A percentile compares a stretch with the other conserved stretches of the same genome.
Conservation (phyloP, 1,140 invertebrate genomes). For the Dermatophagoides farinae region DNA sequence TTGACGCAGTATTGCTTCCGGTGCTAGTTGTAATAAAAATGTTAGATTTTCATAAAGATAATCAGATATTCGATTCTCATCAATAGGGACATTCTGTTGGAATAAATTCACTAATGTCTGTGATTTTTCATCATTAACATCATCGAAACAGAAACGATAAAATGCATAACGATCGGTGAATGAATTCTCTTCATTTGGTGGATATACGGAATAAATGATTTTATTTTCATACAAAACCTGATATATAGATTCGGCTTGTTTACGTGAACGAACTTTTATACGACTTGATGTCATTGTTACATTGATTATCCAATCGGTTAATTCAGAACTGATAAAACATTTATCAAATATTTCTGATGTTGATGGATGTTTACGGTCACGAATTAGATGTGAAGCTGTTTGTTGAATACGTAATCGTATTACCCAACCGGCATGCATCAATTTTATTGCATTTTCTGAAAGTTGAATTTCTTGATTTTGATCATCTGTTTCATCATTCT, state of each 20-base stretch:
- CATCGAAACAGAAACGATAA: constrained; percentile 55
- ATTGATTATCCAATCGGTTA: constrained; percentile 54
- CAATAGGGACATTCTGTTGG: constrained; percentile 15
- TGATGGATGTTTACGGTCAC: constrained; percentile 34
- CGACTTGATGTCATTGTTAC: constrained; percentile 19
- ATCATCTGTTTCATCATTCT: neutral
- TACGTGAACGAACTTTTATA: constrained; percentile 33
- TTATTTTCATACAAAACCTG: constrained; percentile 32
- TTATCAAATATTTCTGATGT: constrained; percentile 14
- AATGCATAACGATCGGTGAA: constrained; percentile 66
- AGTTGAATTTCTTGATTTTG: neutral
- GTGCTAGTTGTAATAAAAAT: constrained; percentile 41
- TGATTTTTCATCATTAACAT: constrained; percentile 28
- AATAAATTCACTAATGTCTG: neutral
- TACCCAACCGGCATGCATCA: constrained; percentile 42
- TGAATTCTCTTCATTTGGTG: constrained; percentile 36
- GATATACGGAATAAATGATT: constrained; percentile 1
- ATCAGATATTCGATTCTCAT: constrained; percentile 27
- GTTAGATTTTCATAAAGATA: constrained; percentile 43
- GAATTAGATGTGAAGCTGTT: constrained; percentile 38
- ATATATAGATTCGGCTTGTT: constrained; percentile 58
- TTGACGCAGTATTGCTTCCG: constrained; percentile 54
- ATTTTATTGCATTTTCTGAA: constrained; percentile 6
- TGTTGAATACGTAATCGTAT: constrained; percentile 43
- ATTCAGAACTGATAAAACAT: constrained; percentile 40